Base-by-base conservation (phyloP, 1,140 invertebrate species). In the Pectinophora gossypiella region DNA sequence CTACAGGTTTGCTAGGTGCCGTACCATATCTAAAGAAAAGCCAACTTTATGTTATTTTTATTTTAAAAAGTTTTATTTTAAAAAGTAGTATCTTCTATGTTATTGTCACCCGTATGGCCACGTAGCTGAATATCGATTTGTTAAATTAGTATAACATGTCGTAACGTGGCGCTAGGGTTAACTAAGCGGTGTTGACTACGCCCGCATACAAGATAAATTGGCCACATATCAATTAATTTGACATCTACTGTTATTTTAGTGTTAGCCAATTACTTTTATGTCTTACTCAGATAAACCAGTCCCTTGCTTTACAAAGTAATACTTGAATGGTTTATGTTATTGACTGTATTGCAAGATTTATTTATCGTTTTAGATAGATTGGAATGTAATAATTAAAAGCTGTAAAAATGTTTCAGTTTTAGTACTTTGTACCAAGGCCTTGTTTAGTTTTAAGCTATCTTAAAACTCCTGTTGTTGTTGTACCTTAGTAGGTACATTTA, bases 141-240 rank as follows among this genome's bases (percentile, higher is more conserved):
- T 64, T n/a, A 61, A 75, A 78, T 75, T 72, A 77, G 64, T 74
- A 66, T 76, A 69, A 70, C 58, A 65, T 66, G 6, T 9, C n/a
- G 6, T 76, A 69, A 70, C 58, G 64, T 66, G 6, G 27, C n/a
- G 6, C 27, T 32, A 32, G 63, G 64, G 59, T 40, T 40, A 40
- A 19, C 18, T 6, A 54, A 21, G 65, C 68, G 56, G 50, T 62
- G 61, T 54, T 70, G 72, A 66, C 61, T 64, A 60, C 65, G 64
- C 79, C 82, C 82, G 82, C 82, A 85, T 85, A 52, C 59, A 59
- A 58, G 59, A 74, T 65, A 66, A 65, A 63, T 65, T 64, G 59
- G 72, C 67, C 64, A 83, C 77, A 85, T 82, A 80, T 83, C 79
- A 83, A 80, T 82, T 85, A 78, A 66, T 73, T 64, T 79, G 79